Percentiles rank a stretch among this genome's conserved stretches.
These are phyloP conservation scores for Drosophila cardini DNA, from an alignment of 1,140 invertebrate genomes.

Conservation along the genomic window DNA sequence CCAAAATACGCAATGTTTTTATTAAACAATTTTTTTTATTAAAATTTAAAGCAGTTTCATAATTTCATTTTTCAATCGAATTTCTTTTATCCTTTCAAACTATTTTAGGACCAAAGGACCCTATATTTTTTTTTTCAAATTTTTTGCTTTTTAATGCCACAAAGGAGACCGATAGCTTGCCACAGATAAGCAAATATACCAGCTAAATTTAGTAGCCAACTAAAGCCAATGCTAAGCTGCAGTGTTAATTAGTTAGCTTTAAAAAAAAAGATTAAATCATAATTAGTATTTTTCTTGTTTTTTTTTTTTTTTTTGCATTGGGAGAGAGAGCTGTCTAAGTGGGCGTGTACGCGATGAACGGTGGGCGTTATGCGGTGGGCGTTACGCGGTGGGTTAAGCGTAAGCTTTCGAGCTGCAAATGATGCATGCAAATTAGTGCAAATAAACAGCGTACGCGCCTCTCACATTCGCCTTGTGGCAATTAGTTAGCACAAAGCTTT, in stretches of 20 bases:
- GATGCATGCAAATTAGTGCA: conserved; percentile 77
- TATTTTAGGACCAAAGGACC: too few species aligned
- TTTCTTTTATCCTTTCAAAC: too few species aligned
- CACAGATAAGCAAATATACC: background rate
- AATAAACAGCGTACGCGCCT: conserved; percentile 52
- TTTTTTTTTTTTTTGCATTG: conserved; percentile 23
- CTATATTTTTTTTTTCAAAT: too few species aligned
- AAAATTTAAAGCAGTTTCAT: too few species aligned
- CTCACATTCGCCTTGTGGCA: conserved; percentile 63
- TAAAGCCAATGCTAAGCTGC: conserved; percentile 14
- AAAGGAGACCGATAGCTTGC: too few species aligned
- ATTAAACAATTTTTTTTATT: too few species aligned
- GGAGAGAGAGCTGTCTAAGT: background rate
- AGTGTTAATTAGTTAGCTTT: conserved; percentile 40
- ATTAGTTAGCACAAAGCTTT: conserved; percentile 79
- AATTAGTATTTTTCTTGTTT: conserved; percentile 12
- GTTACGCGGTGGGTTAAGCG: conserved; percentile 16
- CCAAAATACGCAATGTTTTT: too few species aligned
- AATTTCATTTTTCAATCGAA: too few species aligned
- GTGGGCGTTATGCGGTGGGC: conserved; percentile 8
- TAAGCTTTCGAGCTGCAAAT: conserved; percentile 58
- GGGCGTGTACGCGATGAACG: too few species aligned
- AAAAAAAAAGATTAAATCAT: conserved; percentile 15
- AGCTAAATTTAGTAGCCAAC: background rate
- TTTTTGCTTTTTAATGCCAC: too few species aligned